Evolutionary conservation across 1,140 invertebrate genomes (phyloP).

Genomic region (Penaeus chinensis): DNA sequence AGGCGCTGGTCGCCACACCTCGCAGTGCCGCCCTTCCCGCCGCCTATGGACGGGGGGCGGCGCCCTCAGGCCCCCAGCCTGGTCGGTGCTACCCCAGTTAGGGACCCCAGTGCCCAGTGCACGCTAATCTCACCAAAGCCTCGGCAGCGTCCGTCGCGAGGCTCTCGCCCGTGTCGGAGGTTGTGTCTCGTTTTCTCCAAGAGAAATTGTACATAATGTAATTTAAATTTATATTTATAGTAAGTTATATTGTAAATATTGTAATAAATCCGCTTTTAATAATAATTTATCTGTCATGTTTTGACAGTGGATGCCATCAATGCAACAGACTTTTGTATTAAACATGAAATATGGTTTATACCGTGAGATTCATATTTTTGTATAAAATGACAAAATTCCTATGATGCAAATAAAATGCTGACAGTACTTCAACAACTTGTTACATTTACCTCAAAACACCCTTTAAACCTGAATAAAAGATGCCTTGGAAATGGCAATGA

Average conservation of each 20-base stretch:
- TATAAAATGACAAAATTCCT: slow-evolving; percentile 21
- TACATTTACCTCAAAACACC: not conserved
- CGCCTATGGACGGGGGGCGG: slow-evolving; percentile 14
- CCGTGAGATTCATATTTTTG: slow-evolving; percentile 48
- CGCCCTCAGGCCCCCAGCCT: slow-evolving; percentile 32
- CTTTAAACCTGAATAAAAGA: not conserved
- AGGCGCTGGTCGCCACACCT: slow-evolving; percentile 56
- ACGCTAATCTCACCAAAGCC: slow-evolving; percentile 55
- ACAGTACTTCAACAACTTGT: not conserved
- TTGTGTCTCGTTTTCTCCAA: slow-evolving; percentile 42
- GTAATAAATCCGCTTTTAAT: slow-evolving; percentile 41
- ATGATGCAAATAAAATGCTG: slow-evolving; percentile 4
- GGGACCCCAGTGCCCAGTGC: slow-evolving; percentile 32
- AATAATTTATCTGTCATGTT: not conserved
- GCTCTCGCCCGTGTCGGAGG: not conserved
- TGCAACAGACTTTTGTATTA: slow-evolving; percentile 49
- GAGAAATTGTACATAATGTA: slow-evolving; percentile 54
- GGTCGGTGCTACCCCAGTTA: slow-evolving; percentile 30
- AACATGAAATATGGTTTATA: slow-evolving; percentile 36
- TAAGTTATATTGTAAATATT: slow-evolving; percentile 60
- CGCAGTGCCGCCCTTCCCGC: slow-evolving; percentile 28
- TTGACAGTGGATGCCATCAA: slow-evolving; percentile 43
- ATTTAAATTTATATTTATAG: slow-evolving; percentile 57
- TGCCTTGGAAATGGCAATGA: not conserved
- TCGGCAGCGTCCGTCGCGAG: not conserved